Evolutionary conservation across 2,797 vertebrate genomes (phyloP).

Genomic region (Sebastes reedi): DNA sequence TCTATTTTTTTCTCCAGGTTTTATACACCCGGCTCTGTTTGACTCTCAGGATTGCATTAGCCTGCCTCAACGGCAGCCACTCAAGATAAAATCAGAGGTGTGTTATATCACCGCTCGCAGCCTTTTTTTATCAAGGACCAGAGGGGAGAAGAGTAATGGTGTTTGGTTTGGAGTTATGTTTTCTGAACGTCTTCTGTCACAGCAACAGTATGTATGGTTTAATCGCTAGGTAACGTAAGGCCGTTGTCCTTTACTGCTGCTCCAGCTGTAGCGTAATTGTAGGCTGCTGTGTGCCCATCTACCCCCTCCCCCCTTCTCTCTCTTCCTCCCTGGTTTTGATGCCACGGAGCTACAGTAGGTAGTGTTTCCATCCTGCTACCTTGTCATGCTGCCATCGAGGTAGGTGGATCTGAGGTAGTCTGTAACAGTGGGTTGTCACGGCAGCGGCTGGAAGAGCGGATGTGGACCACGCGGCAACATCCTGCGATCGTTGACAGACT

Average conservation of each 20-base stretch:
- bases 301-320: background rate
- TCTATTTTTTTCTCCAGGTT: slow-evolving; percentile 31
- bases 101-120: slow-evolving; percentile 34
- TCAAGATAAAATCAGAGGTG: slow-evolving; percentile 53
- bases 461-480: slow-evolving; percentile 22
- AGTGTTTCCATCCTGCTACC: slow-evolving; percentile 52
- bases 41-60: slow-evolving; percentile 40
- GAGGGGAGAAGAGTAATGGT: slow-evolving; percentile 18
- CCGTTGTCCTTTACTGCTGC: slow-evolving; percentile 53
- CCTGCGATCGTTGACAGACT: slow-evolving; percentile 37
- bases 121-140: slow-evolving; percentile 31
- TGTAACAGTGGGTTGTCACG: slow-evolving; percentile 63
- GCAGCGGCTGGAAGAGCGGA: slow-evolving; percentile 13
- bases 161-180: slow-evolving; percentile 33
- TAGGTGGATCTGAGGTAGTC: slow-evolving; percentile 56
- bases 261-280: slow-evolving; percentile 73
- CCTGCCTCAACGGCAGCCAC: slow-evolving; percentile 36
- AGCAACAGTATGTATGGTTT: slow-evolving; percentile 34
- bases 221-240: slow-evolving; percentile 57
- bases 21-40: slow-evolving; percentile 25
- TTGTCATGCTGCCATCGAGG: slow-evolving; percentile 58
- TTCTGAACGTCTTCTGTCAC: slow-evolving; percentile 37
- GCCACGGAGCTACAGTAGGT: slow-evolving; percentile 52
- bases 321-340: slow-evolving; percentile 34
- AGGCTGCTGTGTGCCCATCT: slow-evolving; percentile 59